phyloP scores from a whole-genome alignment of 2,113 vertebrate genomes.

The Sylvietta virens region DNA sequence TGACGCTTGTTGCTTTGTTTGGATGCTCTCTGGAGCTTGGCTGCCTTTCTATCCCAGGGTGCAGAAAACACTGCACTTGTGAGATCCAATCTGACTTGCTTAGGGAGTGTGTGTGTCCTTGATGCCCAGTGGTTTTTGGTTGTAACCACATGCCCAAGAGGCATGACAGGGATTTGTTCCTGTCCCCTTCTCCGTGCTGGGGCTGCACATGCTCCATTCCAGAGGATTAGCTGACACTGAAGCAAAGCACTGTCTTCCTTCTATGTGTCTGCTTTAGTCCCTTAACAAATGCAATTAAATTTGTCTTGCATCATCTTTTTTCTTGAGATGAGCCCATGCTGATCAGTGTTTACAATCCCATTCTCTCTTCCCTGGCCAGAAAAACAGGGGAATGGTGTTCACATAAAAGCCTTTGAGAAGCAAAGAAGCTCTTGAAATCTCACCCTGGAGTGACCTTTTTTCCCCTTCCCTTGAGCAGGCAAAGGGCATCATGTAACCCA shows the following conservation, averaged over 20 bases:
- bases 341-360: conserved; percentile 10
- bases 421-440: not conserved
- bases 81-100: not conserved
- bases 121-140: not conserved
- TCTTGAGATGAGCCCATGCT: conserved; percentile 2
- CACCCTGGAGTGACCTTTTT: not conserved
- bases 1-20: not conserved
- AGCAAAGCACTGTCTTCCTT: not conserved
- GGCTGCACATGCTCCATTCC: not conserved
- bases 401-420: conserved; percentile 5
- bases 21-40: not conserved
- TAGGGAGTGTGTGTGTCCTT: not conserved
- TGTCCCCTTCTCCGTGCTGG: not conserved
- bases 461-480: not conserved
- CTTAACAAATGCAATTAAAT: conserved; percentile 47
- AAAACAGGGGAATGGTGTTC: not conserved
- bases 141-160: not conserved
- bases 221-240: not conserved
- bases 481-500: not conserved
- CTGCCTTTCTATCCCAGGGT: not conserved
- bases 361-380: not conserved
- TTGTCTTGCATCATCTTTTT: conserved; percentile 31
- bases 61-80: not conserved
- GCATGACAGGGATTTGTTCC: not conserved
- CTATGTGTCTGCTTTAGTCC: not conserved